Evolutionary conservation across 2,113 vertebrate species (phyloP).

Genomic region (Mirounga angustirostris): DNA sequence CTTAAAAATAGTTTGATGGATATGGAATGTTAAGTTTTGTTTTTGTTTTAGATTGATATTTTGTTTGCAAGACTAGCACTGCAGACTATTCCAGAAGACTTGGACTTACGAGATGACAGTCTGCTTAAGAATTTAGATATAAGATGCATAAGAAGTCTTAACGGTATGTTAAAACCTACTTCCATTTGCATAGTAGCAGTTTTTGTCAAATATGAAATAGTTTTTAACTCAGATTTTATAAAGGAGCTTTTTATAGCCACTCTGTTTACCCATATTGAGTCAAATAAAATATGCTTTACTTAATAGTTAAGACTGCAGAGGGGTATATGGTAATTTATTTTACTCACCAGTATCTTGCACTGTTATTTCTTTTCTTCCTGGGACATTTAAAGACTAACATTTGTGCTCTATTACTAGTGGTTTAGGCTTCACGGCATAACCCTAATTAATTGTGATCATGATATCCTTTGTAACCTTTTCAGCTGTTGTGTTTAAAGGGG

Average conservation of each 20-base stretch:
- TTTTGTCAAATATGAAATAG: constrained; percentile 32
- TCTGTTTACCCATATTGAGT: constrained; percentile 19
- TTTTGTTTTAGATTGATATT: constrained; percentile 93
- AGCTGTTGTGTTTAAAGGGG: not conserved
- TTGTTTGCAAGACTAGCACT: constrained; percentile 94
- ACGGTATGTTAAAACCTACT: constrained; percentile 87
- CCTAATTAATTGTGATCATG: constrained; percentile 6
- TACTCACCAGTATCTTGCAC: not conserved
- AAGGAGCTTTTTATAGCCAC: constrained; percentile 16
- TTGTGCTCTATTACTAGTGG: not conserved
- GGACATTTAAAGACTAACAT: not conserved
- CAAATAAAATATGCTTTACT: not conserved
- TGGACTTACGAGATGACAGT: constrained; percentile 93
- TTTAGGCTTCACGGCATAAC: not conserved
- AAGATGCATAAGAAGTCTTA: constrained; percentile 95
- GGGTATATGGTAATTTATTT: not conserved
- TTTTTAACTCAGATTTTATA: not conserved
- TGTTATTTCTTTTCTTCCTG: not conserved
- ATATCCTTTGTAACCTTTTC: not conserved
- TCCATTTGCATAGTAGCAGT: constrained; percentile 41
- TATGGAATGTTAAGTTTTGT: constrained; percentile 61
- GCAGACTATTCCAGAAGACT: constrained; percentile 93
- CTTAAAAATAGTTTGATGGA: constrained; percentile 53
- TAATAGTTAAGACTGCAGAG: not conserved
- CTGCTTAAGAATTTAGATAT: constrained; percentile 94